Evolutionary conservation across 2,888 invertebrate species (phyloP).

Genomic region (Endotricha flammealis): DNA sequence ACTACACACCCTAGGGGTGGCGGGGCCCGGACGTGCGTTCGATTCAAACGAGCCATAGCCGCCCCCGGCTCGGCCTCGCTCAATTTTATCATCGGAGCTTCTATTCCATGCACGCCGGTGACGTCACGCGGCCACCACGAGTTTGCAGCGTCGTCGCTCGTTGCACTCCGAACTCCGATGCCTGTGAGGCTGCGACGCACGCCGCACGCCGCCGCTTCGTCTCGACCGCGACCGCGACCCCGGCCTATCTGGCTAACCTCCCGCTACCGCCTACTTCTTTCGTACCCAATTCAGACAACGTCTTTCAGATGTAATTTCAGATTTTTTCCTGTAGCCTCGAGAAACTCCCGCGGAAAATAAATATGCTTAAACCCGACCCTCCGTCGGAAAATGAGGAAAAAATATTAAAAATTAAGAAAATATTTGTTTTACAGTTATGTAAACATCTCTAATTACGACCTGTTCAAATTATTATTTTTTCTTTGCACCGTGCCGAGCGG

Average conservation of each 20-base stretch:
- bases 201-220: constrained; percentile 15
- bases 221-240: constrained; percentile 11
- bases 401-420: constrained; percentile 75
- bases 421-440: constrained; percentile 76
- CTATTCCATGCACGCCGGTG: constrained; percentile 27
- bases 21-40: constrained; percentile 71
- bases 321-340: constrained; percentile 51
- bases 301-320: constrained; percentile 66
- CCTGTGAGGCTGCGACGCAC: constrained; percentile 2
- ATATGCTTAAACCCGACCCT: constrained; percentile 74
- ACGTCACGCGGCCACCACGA: constrained; percentile 10
- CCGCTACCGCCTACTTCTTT: constrained; percentile 17
- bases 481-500: constrained; percentile 58
- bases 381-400: constrained; percentile 56
- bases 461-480: constrained; percentile 76
- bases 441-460: constrained; percentile 77
- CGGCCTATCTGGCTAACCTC: constrained; percentile 1
- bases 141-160: constrained; percentile 8
- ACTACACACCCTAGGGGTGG: constrained; percentile 68
- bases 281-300: constrained; percentile 25
- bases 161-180: constrained; percentile 5
- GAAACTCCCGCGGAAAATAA: constrained; percentile 64
- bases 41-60: constrained; percentile 71
- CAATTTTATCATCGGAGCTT: constrained; percentile 38
- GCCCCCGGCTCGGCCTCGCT: constrained; percentile 38